A percentile compares a stretch with the other conserved stretches of the same genome.
Evolutionary conservation across 37 sponge, comb jelly and placozoan genomes (phyloP).

Genomic region (Halisarca cf. caerulea): DNA sequence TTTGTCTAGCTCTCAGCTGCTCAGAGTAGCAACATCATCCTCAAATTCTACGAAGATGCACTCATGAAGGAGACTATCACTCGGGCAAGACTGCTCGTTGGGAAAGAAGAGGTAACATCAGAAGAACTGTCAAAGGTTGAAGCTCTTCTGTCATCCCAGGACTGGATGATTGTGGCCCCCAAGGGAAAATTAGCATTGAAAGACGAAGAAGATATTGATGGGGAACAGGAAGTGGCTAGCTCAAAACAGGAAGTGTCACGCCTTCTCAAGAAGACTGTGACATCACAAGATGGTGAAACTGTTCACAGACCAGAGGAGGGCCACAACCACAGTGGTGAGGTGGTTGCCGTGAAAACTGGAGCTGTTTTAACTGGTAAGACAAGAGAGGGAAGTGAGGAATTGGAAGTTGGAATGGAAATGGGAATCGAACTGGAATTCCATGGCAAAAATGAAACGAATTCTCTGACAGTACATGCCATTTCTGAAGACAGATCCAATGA

Average conservation of each 20-base stretch:
- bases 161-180: neutral
- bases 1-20: slow-evolving; percentile 9
- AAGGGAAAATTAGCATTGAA: neutral
- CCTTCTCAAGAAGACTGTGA: no score
- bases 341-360: neutral
- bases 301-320: neutral
- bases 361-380: neutral
- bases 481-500: no score
- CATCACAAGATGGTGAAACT: no score
- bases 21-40: slow-evolving; percentile 5
- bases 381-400: neutral
- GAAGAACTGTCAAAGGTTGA: neutral
- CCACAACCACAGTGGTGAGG: no score
- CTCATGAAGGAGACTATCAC: neutral
- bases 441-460: no score
- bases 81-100: neutral
- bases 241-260: neutral
- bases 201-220: neutral
- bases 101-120: neutral
- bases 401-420: neutral
- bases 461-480: no score
- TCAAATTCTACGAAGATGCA: slow-evolving; percentile 13
- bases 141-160: neutral
- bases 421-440: neutral
- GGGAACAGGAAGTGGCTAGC: neutral